These are phyloP conservation scores for Brachionus rubens DNA, from an alignment of 1,140 invertebrate species.

Conservation along the genomic window DNA sequence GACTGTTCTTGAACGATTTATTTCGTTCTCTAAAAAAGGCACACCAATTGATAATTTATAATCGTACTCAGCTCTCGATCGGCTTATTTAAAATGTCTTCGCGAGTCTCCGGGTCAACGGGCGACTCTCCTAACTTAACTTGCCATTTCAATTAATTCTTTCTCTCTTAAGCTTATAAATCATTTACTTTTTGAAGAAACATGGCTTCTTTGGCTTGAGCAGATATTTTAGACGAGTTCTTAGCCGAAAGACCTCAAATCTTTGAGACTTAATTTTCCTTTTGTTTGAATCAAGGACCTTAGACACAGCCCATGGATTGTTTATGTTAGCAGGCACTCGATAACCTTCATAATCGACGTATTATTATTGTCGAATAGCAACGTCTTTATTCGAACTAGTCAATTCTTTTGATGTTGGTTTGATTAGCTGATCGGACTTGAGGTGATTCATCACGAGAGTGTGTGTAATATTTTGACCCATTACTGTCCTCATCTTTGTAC, in stretches of 20 bases:
- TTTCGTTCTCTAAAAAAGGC: conserved; percentile 31
- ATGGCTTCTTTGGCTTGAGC: conserved; percentile 43
- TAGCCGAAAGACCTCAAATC: conserved; percentile 18
- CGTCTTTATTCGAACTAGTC: neutral
- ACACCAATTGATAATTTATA: conserved; percentile 52
- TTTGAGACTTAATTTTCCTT: conserved; percentile 35
- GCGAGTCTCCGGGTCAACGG: conserved; percentile 51
- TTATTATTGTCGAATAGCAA: neutral
- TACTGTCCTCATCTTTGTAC: conserved; percentile 2
- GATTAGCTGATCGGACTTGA: neutral
- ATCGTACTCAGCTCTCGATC: conserved; percentile 52
- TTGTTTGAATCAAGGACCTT: conserved; percentile 43
- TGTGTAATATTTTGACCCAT: neutral
- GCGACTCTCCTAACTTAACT: conserved; percentile 56
- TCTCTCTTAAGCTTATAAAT: conserved; percentile 53
- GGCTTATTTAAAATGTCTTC: conserved; percentile 50
- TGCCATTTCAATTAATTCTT: conserved; percentile 61
- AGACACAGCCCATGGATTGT: conserved; percentile 40
- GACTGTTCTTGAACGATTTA: neutral
- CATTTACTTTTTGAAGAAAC: conserved; percentile 41
- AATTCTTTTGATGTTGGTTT: conserved; percentile 15
- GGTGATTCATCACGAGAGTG: neutral
- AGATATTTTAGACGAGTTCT: conserved; percentile 11
- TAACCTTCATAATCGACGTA: conserved; percentile 30
- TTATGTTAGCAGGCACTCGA: conserved; percentile 16